phyloP scores from a whole-genome alignment of 2,113 vertebrate species.

The Tachuris rubrigastra region DNA sequence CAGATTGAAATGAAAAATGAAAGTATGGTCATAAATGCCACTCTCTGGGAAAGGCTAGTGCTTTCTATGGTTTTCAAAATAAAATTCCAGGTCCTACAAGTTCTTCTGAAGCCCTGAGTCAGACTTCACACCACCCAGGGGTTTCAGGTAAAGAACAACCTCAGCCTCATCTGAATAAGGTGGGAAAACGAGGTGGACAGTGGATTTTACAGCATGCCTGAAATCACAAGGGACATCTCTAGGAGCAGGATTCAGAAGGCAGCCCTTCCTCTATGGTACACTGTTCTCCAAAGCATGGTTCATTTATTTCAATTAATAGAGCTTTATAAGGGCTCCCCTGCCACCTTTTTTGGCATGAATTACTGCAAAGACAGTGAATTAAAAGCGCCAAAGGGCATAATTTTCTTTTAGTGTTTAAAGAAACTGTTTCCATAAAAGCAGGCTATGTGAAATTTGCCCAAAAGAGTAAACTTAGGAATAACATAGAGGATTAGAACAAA shows the following conservation, averaged over 20 bases:
- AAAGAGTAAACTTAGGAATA: background rate
- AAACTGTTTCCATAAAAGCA: constrained; percentile 4
- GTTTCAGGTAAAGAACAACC: background rate
- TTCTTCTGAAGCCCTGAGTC: background rate
- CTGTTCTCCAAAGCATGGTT: constrained; percentile 24
- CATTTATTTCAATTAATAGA: constrained; percentile 63
- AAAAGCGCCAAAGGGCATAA: constrained; percentile 7
- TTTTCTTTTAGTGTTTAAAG: constrained; percentile 46
- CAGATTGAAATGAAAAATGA: constrained; percentile 11
- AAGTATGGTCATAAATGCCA: constrained; percentile 25
- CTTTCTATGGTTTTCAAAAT: background rate
- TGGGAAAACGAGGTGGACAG: constrained; percentile 39
- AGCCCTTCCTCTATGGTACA: constrained; percentile 12
- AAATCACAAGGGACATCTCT: background rate
- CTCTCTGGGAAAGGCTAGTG: background rate
- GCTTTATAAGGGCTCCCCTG: constrained; percentile 36
- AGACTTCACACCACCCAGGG: background rate
- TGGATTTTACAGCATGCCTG: constrained; percentile 23
- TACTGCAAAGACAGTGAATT: constrained; percentile 47
- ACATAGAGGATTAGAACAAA: background rate
- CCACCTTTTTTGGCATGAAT: background rate
- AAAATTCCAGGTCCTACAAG: background rate
- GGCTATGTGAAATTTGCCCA: background rate
- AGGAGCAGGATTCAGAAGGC: constrained; percentile 20
- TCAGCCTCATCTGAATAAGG: constrained; percentile 6